phyloP scores from a whole-genome alignment of 2,888 invertebrate genomes.

The Kryphioiulus occultus region DNA sequence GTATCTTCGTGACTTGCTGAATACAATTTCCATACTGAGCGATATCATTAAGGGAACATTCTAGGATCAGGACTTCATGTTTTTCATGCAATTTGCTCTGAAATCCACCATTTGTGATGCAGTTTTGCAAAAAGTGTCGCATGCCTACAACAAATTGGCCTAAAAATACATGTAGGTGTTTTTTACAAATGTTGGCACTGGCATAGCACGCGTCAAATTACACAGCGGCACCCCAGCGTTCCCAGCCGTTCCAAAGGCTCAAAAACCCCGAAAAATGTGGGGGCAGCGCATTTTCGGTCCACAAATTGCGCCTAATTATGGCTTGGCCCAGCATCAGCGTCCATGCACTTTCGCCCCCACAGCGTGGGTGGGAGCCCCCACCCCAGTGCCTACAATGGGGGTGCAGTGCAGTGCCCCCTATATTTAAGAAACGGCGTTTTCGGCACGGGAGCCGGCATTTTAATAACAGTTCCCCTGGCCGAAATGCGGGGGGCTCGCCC shows the following conservation, averaged over 20 bases:
- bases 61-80: too few relatives aligned
- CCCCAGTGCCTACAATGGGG: not conserved
- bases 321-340: not conserved
- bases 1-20: too few relatives aligned
- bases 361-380: constrained; percentile 1
- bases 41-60: too few relatives aligned
- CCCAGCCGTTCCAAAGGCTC: not conserved
- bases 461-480: not conserved
- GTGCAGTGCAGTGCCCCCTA: constrained; percentile 14
- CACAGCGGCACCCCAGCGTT: not conserved
- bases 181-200: not conserved
- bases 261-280: not conserved
- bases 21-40: too few relatives aligned
- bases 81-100: too few relatives aligned
- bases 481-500: not conserved
- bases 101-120: too few relatives aligned
- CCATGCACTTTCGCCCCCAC: not conserved
- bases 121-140: not conserved
- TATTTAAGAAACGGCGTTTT: not conserved
- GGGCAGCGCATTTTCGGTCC: not conserved
- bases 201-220: not conserved
- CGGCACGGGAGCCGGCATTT: not conserved
- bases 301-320: not conserved
- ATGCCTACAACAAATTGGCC: not conserved
- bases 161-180: not conserved